Percentiles rank a stretch among this genome's conserved stretches.
Evolutionary conservation across 2,888 invertebrate genomes (phyloP).

Genomic region (Melanostoma scalare): DNA sequence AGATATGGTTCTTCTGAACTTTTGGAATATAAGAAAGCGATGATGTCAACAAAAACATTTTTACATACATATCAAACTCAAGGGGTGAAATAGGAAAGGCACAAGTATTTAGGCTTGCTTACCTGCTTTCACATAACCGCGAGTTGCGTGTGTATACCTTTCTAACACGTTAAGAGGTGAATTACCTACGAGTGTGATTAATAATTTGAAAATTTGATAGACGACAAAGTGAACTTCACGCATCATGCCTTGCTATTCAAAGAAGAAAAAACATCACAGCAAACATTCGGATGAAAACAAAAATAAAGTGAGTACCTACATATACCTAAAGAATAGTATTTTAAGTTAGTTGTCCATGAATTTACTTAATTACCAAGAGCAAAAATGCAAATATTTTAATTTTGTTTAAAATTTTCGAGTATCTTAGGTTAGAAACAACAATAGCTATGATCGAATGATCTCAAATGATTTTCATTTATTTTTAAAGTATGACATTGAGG

Average conservation of each 20-base stretch:
- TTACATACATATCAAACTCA: too few relatives aligned
- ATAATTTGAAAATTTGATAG: conserved; percentile 1
- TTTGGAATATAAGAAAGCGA: too few relatives aligned
- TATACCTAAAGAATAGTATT: background rate
- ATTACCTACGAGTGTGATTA: background rate
- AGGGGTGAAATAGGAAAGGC: too few relatives aligned
- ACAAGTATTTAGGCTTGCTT: too few relatives aligned
- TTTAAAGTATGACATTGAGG: conserved; percentile 56
- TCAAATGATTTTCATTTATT: conserved; percentile 26
- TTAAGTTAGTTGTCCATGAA: too few relatives aligned
- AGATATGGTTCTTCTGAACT: too few relatives aligned
- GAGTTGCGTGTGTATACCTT: too few relatives aligned
- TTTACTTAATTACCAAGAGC: background rate
- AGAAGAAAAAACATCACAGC: conserved; percentile 48
- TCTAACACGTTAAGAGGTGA: background rate
- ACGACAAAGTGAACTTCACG: conserved; percentile 23
- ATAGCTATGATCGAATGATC: too few relatives aligned
- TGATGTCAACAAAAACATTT: too few relatives aligned
- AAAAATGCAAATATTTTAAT: background rate
- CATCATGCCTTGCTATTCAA: conserved; percentile 72
- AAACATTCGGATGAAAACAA: conserved; percentile 40
- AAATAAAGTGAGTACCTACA: conserved; percentile 43
- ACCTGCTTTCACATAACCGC: too few relatives aligned
- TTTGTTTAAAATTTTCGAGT: too few relatives aligned
- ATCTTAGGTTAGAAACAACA: too few relatives aligned